A percentile compares a stretch with the other conserved stretches of the same genome.
phyloP scores from a whole-genome alignment of 2,113 vertebrate genomes.

The Eira barbara region DNA sequence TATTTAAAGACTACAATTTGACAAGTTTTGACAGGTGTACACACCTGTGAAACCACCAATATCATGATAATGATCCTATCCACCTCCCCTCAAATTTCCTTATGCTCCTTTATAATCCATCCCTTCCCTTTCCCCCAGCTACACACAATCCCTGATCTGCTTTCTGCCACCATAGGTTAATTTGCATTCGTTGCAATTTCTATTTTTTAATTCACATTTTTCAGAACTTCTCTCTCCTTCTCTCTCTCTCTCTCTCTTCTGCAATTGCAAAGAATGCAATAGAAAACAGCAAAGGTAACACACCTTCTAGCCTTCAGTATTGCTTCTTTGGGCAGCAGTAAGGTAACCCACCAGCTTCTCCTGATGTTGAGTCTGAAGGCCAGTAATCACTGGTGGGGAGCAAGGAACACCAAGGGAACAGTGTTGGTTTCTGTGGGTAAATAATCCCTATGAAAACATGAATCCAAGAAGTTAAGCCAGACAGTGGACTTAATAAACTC shows the following conservation, averaged over 20 bases:
- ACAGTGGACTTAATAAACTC: not conserved
- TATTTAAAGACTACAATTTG: not conserved
- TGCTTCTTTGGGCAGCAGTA: not conserved
- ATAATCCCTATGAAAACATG: not conserved
- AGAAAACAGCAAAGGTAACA: not conserved
- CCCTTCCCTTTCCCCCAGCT: rapidly evolving
- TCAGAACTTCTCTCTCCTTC: not conserved
- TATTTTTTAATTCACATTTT: not conserved
- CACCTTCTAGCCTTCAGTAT: not conserved
- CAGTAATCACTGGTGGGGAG: rapidly evolving
- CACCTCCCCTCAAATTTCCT: not conserved
- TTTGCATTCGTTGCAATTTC: not conserved
- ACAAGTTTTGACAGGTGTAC: not conserved
- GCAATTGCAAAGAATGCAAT: not conserved
- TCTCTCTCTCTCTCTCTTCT: not conserved
- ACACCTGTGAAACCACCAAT: not conserved
- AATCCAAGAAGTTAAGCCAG: not conserved
- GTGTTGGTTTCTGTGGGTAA: not conserved
- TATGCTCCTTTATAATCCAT: not conserved
- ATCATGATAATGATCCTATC: not conserved
- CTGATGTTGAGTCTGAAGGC: not conserved
- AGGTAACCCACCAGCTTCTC: not conserved
- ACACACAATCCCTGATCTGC: not conserved
- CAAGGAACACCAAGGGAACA: not conserved
- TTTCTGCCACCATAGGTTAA: not conserved